Evolutionary conservation across 2,888 invertebrate species (phyloP), one percentile per base, ranked within the genome.

Genomic region (Carabus problematicus): DNA sequence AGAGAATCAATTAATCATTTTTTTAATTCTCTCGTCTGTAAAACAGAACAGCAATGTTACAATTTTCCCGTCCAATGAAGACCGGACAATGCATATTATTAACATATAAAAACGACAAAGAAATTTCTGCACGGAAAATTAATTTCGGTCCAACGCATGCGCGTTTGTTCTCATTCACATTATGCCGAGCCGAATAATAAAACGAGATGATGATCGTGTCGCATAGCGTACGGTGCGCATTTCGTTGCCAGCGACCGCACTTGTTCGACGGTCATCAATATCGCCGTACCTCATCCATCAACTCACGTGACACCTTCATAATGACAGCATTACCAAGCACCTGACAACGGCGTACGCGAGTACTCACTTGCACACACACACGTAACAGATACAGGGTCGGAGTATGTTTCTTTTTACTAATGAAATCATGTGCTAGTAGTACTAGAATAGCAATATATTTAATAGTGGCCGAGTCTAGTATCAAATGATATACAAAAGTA

Each of bases 261-360:
- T 68, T 68, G 68, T 68, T 68, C 68, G 69, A 70, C 72, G 77
- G 76, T 78, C 80, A 79, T 80, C 79, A 80, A 79, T 79, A 79
- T 77, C 76, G 73, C 40, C 54, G 58, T 59, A 75, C 73, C 75
- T 75, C 78, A 81, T 80, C 79, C 78, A 80, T 80, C 80, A 79
- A 76, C 70, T 69, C 66, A 52, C 70, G 72, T 77, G 80, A 80
- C 81, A 79, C 76, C 75, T 79, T 77, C 76, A 79, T 81, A 79
- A 80, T 78, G 78, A 77, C 76, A 76, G 77, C 75, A 78, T 78
- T 79, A 78, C 79, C 76, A 74, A 78, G 79, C 80, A 81, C 79
- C 79, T 80, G 80, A 78, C 78, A 79, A 75, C 78, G 78, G n/a
- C 39, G 9, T 29, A 29, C 29, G 29, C 29, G 29, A 29, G 6